These are phyloP conservation scores for Serrognathus titanus DNA, from an alignment of 2,888 invertebrate genomes.

Conservation along the genomic window DNA sequence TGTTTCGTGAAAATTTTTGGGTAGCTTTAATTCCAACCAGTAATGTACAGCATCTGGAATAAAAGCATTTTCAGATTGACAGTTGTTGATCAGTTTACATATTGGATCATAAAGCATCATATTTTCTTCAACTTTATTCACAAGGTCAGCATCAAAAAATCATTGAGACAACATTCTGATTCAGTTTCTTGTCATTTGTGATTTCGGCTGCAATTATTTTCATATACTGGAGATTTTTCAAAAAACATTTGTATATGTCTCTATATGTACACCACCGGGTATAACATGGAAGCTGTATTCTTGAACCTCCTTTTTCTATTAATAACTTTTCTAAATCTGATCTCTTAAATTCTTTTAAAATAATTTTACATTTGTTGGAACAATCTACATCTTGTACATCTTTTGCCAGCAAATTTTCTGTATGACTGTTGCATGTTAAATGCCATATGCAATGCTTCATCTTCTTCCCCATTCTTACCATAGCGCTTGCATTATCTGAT, in stretches of 20 bases:
- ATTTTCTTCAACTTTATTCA: background rate
- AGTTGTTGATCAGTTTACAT: too few species aligned
- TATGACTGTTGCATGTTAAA: constrained; percentile 21
- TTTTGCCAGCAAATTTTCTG: constrained; percentile 21
- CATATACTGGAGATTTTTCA: constrained; percentile 3
- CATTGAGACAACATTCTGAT: too few species aligned
- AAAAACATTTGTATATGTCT: constrained; percentile 4
- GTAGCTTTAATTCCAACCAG: too few species aligned
- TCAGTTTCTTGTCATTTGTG: too few species aligned
- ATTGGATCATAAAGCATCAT: background rate
- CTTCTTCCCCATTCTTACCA: constrained; percentile 22
- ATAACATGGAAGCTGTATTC: constrained; percentile 14
- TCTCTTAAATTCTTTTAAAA: constrained; percentile 20
- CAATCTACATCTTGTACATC: constrained; percentile 18
- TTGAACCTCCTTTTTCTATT: constrained; percentile 12
- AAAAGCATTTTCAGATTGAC: too few species aligned
- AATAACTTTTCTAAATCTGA: constrained; percentile 19
- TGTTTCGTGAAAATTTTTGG: too few species aligned
- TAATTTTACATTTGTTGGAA: constrained; percentile 2
- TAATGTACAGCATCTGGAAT: too few species aligned
- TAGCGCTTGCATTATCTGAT: constrained; percentile 24
- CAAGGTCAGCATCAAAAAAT: too few species aligned
- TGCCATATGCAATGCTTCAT: constrained; percentile 19
- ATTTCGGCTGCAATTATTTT: background rate
- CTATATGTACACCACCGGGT: constrained; percentile 11